Percentiles rank a stretch among this genome's conserved stretches.
Evolutionary conservation across 2,888 invertebrate genomes (phyloP).

Genomic region (Taphrorychus bicolor): DNA sequence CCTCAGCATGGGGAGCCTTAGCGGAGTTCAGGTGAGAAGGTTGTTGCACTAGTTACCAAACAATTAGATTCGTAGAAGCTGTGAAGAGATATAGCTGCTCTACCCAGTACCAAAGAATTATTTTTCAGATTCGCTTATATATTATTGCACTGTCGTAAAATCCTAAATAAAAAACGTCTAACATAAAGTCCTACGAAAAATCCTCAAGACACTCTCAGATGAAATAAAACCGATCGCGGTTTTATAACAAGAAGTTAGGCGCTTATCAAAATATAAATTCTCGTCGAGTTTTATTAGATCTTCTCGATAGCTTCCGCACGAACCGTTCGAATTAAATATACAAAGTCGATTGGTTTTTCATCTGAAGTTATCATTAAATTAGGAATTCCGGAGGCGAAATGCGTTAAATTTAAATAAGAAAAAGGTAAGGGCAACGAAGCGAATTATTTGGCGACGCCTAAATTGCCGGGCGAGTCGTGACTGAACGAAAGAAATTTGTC

Average conservation of each 20-base stretch:
- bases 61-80: too few species aligned
- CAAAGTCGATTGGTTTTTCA: conserved; percentile 24
- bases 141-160: too few species aligned
- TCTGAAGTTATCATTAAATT: conserved; percentile 28
- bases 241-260: too few species aligned
- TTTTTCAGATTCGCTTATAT: too few species aligned
- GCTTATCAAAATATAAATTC: conserved; percentile 13
- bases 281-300: conserved; percentile 10
- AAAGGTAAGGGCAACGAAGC: conserved; percentile 19
- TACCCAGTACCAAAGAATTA: too few species aligned
- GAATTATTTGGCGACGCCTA: conserved; percentile 28
- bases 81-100: too few species aligned
- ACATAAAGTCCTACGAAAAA: too few species aligned
- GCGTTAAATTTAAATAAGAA: conserved; percentile 34
- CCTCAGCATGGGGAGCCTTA: conserved; percentile 69
- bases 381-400: conserved; percentile 29
- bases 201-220: too few species aligned
- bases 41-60: too few species aligned
- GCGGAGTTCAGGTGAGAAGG: conserved; percentile 75
- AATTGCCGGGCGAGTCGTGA: conserved; percentile 14
- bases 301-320: conserved; percentile 14
- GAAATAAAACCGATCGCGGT: too few species aligned
- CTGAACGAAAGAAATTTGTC: conserved; percentile 17
- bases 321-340: conserved; percentile 25
- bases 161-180: too few species aligned